Evolutionary conservation across 2,888 invertebrate genomes (phyloP), one percentile per base, ranked within the genome.

Genomic region (Caenorhabditis sp.): DNA sequence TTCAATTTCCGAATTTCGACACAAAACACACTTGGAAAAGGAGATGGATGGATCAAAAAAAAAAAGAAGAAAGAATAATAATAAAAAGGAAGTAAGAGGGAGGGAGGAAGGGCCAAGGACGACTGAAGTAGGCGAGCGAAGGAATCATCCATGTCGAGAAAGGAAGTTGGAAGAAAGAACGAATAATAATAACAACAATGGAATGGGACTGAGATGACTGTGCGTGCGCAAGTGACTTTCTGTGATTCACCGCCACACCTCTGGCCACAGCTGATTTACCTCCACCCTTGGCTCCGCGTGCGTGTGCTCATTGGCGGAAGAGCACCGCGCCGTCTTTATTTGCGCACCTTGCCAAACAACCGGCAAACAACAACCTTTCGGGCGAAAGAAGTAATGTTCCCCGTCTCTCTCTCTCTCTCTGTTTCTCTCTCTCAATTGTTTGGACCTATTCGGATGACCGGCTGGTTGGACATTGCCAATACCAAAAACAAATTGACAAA

Each of bases 291-390:
- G 58, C 41, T 43, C 43, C 41, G 41, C 32, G 58, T 43, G 58
- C 58, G 15, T 41, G 30, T 32, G 7, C 22, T 11, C 17, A 26
- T 30, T 22, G 4, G 30, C 30, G 9, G 30, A 30, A 30, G 30
- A 30, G 30, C 30, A 9, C 30, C 30, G 6, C 9, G 5, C 30
- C 5, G 30, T 11, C 24, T 61, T 22, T 65, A 20, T 65, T 55
- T 65, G 63, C 45, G 35, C 63, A 63, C 53, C 53, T 63, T 63
- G 52, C 53, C 63, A 63, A 63, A 63, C 53, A 63, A 37, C 37
- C 46, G 39, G 53, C 50, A 43, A 62, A 62, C 32, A 62, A 48
- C 20, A 43, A 7, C 2, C 15, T n/a, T n/a, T n/a, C 24, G 61
- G 50, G 30, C 48, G 50, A n/a, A 26, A n/a, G 43, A 26, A 26